These are phyloP conservation scores for Bellardia pandia DNA, from an alignment of 2,888 invertebrate species.

Conservation along the genomic window DNA sequence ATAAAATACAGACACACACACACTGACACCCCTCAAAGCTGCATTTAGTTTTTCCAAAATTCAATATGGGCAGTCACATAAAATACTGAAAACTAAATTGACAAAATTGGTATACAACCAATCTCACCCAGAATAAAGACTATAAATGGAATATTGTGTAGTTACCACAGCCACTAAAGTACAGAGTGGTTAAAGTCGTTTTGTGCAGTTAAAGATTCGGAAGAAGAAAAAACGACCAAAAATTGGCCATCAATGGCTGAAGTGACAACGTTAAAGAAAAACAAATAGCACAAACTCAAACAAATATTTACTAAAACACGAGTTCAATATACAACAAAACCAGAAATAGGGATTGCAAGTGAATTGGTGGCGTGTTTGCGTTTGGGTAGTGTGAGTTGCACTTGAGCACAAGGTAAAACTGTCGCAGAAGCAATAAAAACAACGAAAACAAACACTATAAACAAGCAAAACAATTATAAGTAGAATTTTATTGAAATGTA, in stretches of 20 bases:
- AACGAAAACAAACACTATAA: constrained; percentile 24
- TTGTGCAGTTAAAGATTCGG: not conserved
- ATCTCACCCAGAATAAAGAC: constrained; percentile 5
- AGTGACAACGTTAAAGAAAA: not conserved
- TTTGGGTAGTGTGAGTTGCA: constrained; percentile 17
- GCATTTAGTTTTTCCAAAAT: not conserved
- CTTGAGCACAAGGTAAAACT: constrained; percentile 55
- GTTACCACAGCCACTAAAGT: not conserved
- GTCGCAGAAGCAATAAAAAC: constrained; percentile 33
- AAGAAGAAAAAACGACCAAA: constrained; percentile 4
- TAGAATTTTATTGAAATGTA: constrained; percentile 64
- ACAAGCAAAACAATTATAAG: constrained; percentile 61
- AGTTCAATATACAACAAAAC: constrained; percentile 15
- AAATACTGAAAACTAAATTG: not conserved
- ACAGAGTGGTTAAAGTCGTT: not conserved
- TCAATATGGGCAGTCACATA: not conserved
- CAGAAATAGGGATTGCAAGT: constrained; percentile 13
- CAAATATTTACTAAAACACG: constrained; percentile 32
- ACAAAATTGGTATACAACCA: not conserved
- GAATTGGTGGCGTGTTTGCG: not conserved
- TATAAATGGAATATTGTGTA: not conserved
- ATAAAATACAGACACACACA: constrained; percentile 52
- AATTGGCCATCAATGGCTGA: constrained; percentile 23
- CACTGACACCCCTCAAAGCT: constrained; percentile 1
- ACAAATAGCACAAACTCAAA: not conserved